phyloP scores from a whole-genome alignment of 1,140 invertebrate species.

The Tetranychus cinnabarinus region DNA sequence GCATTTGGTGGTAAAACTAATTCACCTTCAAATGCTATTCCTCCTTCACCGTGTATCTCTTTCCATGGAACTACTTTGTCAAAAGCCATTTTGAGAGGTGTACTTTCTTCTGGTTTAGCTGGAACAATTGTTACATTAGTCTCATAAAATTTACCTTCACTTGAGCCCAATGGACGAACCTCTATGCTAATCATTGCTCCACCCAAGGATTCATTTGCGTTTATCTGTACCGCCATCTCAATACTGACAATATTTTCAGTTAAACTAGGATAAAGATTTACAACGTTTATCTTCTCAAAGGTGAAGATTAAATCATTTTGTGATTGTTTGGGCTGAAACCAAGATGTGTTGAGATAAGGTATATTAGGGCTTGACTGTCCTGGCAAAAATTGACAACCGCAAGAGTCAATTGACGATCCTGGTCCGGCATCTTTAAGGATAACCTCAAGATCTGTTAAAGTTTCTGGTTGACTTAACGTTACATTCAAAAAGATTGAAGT shows the following conservation, averaged over 20 bases:
- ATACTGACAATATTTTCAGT: background rate
- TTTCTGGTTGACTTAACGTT: background rate
- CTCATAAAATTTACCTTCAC: background rate
- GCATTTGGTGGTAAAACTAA: background rate
- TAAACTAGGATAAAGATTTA: background rate
- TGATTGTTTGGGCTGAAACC: background rate
- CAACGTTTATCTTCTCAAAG: background rate
- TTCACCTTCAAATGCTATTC: background rate
- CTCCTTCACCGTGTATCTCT: background rate
- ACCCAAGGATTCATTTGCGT: background rate
- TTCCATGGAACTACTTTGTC: background rate
- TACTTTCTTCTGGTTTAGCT: background rate
- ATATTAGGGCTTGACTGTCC: background rate
- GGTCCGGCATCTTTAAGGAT: background rate
- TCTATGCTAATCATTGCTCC: background rate
- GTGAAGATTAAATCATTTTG: background rate
- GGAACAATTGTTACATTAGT: background rate
- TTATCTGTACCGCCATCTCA: background rate
- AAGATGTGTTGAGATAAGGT: background rate
- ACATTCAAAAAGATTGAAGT: background rate
- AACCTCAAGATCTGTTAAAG: background rate
- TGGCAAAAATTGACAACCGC: background rate
- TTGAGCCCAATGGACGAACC: background rate
- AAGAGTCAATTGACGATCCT: background rate
- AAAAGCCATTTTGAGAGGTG: background rate